Percentiles rank a stretch among this genome's conserved stretches.
These are phyloP conservation scores for Colinus virginianus DNA, from an alignment of 2,113 vertebrate species.

Conservation along the genomic window DNA sequence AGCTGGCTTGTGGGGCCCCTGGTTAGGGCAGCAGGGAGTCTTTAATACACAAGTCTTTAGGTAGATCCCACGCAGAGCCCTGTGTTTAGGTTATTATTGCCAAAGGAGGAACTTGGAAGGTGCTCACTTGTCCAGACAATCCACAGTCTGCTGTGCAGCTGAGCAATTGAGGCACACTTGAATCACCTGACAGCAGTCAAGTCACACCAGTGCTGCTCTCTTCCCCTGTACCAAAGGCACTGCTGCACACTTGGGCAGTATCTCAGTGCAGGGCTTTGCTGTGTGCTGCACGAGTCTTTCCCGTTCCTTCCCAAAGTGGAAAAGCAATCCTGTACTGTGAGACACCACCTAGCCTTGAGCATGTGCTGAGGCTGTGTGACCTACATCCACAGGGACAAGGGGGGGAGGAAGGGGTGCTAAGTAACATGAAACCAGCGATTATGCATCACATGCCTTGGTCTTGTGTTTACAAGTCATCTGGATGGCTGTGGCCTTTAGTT, in stretches of 20 bases:
- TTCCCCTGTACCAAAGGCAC: no score
- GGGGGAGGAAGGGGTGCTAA: background rate
- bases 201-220: rapidly evolving
- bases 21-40: background rate
- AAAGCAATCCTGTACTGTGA: background rate
- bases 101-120: background rate
- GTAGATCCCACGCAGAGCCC: background rate
- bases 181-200: background rate
- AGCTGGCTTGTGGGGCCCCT: background rate
- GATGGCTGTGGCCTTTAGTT: background rate
- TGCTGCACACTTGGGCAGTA: background rate
- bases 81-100: background rate
- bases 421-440: background rate
- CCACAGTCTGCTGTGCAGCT: background rate
- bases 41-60: background rate
- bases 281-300: rapidly evolving
- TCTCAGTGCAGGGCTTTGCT: no score
- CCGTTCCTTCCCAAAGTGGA: background rate
- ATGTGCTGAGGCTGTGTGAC: rapidly evolving
- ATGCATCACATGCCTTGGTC: background rate
- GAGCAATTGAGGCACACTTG: rapidly evolving
- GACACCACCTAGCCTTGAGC: background rate
- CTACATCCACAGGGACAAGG: background rate
- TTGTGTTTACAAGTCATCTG: background rate
- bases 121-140: rapidly evolving